Conservation (phyloP, 2,113 vertebrate genomes). For the Macroglossus sobrinus region DNA sequence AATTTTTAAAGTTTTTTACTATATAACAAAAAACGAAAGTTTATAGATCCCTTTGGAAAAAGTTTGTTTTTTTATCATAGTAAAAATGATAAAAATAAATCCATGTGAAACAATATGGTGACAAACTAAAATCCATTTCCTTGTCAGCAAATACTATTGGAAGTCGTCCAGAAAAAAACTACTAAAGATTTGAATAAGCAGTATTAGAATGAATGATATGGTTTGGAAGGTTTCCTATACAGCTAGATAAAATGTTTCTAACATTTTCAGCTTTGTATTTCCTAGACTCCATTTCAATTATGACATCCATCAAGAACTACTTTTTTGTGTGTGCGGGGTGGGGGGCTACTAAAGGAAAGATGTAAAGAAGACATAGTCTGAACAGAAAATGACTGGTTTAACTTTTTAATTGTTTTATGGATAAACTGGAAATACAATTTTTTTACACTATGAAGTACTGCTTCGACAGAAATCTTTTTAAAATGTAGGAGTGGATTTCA, state of each 20-base stretch:
- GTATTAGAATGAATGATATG: background rate
- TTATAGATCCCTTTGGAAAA: background rate
- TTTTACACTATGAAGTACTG: background rate
- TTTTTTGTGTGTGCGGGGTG: background rate
- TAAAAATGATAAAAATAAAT: slow-evolving; percentile 12
- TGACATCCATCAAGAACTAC: background rate
- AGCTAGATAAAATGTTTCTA: background rate
- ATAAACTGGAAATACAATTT: slow-evolving; percentile 19
- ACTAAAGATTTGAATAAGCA: background rate
- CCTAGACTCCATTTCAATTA: background rate
- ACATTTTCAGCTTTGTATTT: background rate
- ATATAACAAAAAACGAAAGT: background rate
- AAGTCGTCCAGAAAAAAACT: background rate
- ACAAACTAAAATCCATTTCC: background rate
- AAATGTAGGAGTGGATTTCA: background rate
- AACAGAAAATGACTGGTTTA: background rate
- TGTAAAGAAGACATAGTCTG: background rate
- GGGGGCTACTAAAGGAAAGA: background rate
- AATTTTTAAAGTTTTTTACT: background rate
- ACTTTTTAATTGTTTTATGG: background rate
- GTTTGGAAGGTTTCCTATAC: background rate
- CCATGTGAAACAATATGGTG: background rate
- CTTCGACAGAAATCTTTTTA: background rate
- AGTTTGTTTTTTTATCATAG: background rate
- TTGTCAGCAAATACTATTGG: slow-evolving; percentile 8